Conservation (phyloP, 2,797 vertebrate genomes). For the Mareca penelope region DNA sequence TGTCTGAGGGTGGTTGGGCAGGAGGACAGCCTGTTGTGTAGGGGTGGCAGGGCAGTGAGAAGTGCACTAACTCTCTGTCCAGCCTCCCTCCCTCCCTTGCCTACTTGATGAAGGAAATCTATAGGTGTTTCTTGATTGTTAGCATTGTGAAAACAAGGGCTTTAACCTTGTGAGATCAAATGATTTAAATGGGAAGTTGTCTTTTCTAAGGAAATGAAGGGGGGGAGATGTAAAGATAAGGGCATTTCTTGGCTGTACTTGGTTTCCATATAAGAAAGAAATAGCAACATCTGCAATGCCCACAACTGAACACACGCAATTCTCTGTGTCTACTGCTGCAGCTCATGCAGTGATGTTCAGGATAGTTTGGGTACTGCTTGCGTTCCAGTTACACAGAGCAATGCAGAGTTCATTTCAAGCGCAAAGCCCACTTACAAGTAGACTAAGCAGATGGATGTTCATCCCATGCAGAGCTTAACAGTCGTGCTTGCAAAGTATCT, state of each 20-base stretch:
- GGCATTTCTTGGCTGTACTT: not conserved
- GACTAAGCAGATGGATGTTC: not conserved
- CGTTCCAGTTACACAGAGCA: not conserved
- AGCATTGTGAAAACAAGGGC: not conserved
- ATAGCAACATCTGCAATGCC: not conserved
- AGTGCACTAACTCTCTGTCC: not conserved
- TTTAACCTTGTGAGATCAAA: not conserved
- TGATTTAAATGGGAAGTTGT: not conserved
- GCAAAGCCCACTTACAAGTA: not conserved
- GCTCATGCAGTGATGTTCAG: not conserved
- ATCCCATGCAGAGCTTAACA: not conserved
- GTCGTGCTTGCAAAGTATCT: accelerated
- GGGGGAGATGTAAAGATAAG: not conserved
- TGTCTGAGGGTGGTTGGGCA: not conserved
- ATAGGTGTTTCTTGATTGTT: not conserved
- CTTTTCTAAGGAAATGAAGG: not conserved
- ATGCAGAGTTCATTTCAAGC: not conserved
- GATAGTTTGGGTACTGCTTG: not conserved
- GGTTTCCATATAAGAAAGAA: not conserved
- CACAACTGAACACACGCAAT: accelerated
- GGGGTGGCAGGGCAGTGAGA: not conserved
- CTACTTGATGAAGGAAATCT: not conserved
- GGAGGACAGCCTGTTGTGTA: not conserved
- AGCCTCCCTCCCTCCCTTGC: not conserved
- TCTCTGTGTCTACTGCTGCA: not conserved